phyloP scores from a whole-genome alignment of 2,888 invertebrate genomes.

The Matsumyia berberina region DNA sequence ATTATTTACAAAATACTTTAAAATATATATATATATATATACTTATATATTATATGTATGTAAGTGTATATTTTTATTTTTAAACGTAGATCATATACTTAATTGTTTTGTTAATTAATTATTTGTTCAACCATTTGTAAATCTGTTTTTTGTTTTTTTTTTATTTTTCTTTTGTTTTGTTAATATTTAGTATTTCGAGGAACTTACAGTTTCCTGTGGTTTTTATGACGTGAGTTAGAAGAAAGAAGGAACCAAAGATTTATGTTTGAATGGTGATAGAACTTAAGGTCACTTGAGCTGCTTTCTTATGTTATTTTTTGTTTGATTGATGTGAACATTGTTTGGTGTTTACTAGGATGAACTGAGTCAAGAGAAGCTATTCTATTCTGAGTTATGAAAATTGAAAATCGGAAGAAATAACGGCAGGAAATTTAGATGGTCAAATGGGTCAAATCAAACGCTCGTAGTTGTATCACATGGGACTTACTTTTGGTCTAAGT shows the following conservation, averaged over 20 bases:
- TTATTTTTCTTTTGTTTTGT: constrained; percentile 69
- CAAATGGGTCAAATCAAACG: too few relatives aligned
- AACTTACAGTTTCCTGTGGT: constrained; percentile 76
- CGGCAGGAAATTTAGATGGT: too few relatives aligned
- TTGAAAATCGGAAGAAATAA: too few relatives aligned
- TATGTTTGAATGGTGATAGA: constrained; percentile 55
- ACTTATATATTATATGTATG: constrained; percentile 67
- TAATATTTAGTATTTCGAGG: constrained; percentile 71
- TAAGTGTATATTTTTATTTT: constrained; percentile 67
- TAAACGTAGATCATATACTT: constrained; percentile 62
- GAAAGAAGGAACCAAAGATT: constrained; percentile 73
- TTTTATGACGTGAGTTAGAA: constrained; percentile 73
- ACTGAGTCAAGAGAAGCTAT: too few relatives aligned
- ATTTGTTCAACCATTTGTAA: constrained; percentile 78
- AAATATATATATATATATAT: constrained; percentile 20
- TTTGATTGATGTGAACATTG: constrained; percentile 77
- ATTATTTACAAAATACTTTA: constrained; percentile 68
- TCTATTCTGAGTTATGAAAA: too few relatives aligned
- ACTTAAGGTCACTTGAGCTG: constrained; percentile 74
- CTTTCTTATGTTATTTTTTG: constrained; percentile 66
- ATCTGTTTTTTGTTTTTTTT: constrained; percentile 60
- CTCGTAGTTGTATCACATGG: too few relatives aligned
- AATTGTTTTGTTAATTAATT: constrained; percentile 62
- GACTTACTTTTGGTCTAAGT: too few relatives aligned
- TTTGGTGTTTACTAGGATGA: background rate